These are phyloP conservation scores for Cynocephalus volans DNA, from an alignment of 2,113 vertebrate species.

Conservation along the genomic window DNA sequence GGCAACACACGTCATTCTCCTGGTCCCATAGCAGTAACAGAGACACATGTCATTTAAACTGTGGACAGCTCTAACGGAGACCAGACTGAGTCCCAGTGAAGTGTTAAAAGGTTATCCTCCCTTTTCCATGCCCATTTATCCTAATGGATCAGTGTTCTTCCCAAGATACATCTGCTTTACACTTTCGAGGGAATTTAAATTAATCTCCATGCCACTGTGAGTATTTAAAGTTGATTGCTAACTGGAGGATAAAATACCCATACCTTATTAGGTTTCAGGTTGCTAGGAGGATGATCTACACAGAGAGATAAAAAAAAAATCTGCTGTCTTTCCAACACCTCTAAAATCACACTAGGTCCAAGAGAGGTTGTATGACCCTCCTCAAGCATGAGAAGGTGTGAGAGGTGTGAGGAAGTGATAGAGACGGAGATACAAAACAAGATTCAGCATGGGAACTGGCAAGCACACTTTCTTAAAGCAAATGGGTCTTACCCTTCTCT, in stretches of 20 bases:
- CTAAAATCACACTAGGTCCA: neutral
- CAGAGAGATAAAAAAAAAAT: neutral
- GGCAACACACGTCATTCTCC: neutral
- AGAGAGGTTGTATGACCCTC: neutral
- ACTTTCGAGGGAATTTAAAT: neutral
- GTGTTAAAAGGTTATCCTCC: neutral
- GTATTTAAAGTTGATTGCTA: neutral
- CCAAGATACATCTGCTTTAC: neutral
- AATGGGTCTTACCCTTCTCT: neutral
- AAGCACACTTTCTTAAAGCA: neutral
- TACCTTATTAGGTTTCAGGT: neutral
- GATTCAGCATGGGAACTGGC: neutral
- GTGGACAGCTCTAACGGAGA: neutral
- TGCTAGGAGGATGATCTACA: neutral
- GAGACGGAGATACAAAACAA: neutral
- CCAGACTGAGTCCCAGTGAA: neutral
- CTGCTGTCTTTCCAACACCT: neutral
- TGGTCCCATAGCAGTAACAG: neutral
- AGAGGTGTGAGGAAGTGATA: neutral
- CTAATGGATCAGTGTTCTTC: neutral
- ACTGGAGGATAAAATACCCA: neutral
- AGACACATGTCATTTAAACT: neutral
- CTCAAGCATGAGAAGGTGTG: neutral
- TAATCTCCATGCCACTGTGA: neutral
- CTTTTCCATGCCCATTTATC: neutral